phyloP scores from a whole-genome alignment of 2,888 invertebrate species.

The Sminthurides aquaticus region DNA sequence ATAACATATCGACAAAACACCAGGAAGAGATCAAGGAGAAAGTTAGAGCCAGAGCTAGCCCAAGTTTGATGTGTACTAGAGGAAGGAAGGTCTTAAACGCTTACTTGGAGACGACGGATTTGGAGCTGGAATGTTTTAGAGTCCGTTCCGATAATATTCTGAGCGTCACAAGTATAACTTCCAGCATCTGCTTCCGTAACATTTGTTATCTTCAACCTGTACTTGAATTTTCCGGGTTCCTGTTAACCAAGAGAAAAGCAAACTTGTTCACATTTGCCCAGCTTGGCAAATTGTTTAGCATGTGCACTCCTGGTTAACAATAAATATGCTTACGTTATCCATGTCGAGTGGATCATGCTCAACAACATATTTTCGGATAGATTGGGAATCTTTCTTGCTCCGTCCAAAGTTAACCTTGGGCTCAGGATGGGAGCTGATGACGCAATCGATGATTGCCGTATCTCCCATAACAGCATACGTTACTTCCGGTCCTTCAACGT shows the following conservation, averaged over 20 bases:
- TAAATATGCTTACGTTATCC: too few species aligned
- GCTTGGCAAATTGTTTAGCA: too few species aligned
- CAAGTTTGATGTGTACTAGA: too few species aligned
- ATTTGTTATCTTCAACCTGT: slow-evolving; percentile 66
- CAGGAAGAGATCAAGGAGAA: too few species aligned
- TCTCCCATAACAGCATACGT: slow-evolving; percentile 70
- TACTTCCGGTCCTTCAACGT: slow-evolving; percentile 67
- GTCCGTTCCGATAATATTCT: slow-evolving; percentile 64
- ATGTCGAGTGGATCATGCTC: neutral
- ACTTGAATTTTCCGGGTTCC: slow-evolving; percentile 63
- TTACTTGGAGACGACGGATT: slow-evolving; percentile 33
- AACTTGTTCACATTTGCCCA: neutral
- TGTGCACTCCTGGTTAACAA: too few species aligned
- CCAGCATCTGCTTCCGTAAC: slow-evolving; percentile 65
- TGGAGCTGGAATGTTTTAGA: slow-evolving; percentile 41
- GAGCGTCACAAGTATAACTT: slow-evolving; percentile 76
- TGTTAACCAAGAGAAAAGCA: slow-evolving; percentile 39
- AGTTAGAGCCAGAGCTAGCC: too few species aligned
- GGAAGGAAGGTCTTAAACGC: too few species aligned
- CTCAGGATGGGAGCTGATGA: slow-evolving; percentile 68
- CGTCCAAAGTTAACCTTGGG: slow-evolving; percentile 77
- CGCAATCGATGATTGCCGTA: slow-evolving; percentile 66
- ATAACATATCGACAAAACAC: too few species aligned
- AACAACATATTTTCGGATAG: neutral
- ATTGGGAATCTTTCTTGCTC: slow-evolving; percentile 57